Conservation (phyloP, 2,113 vertebrate genomes). For the Rhizomys pruinosus region DNA sequence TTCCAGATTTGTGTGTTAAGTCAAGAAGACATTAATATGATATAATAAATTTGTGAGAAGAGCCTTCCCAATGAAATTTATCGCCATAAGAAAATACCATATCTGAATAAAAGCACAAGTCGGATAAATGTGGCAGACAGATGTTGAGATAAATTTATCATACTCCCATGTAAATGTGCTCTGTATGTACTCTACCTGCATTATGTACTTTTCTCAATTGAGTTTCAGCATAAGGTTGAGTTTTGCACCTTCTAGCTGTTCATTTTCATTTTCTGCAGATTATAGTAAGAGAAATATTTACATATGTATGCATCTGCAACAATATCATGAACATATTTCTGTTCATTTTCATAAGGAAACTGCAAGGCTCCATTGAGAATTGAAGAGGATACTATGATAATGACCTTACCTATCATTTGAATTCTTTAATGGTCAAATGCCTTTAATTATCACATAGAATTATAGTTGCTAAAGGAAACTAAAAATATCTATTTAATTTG, state of each 20-base stretch:
- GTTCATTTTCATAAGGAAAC: background rate
- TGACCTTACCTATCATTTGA: background rate
- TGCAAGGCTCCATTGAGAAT: background rate
- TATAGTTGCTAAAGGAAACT: background rate
- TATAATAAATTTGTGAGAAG: background rate
- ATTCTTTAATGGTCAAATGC: background rate
- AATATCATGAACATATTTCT: background rate
- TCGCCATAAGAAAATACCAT: background rate
- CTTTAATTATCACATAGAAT: background rate
- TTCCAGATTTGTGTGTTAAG: background rate
- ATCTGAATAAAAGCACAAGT: slow-evolving; percentile 23
- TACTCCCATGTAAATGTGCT: background rate
- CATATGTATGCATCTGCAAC: background rate
- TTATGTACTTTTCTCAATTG: background rate
- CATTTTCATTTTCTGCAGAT: background rate
- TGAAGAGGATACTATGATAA: background rate
- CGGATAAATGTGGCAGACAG: background rate
- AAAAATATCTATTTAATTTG: background rate
- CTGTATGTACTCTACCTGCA: background rate
- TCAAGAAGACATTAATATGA: background rate
- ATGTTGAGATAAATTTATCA: slow-evolving; percentile 17
- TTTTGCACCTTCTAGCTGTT: background rate
- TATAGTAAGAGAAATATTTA: background rate
- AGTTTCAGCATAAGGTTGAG: slow-evolving; percentile 25
- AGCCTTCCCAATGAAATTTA: slow-evolving; percentile 44